Percentiles rank a stretch among this genome's conserved stretches.
These are phyloP conservation scores for Speoplatyrhinus poulsoni DNA, from an alignment of 2,113 vertebrate genomes.

Conservation along the genomic window DNA sequence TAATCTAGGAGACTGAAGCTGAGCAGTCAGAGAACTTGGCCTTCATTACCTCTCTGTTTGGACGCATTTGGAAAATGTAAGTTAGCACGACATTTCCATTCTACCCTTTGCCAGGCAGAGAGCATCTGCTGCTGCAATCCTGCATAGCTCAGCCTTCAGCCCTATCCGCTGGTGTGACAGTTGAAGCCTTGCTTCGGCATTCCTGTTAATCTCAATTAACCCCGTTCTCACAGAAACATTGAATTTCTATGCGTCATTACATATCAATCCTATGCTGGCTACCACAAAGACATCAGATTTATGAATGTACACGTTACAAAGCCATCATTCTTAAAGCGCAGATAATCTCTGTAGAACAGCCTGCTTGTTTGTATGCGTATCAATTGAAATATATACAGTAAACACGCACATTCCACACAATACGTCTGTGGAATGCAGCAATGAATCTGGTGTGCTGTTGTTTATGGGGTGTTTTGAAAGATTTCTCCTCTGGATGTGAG, in stretches of 20 bases:
- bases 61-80: background rate
- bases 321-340: background rate
- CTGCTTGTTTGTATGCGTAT: background rate
- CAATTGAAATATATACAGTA: background rate
- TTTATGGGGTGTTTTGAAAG: slow-evolving; percentile 32
- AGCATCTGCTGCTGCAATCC: slow-evolving; percentile 14
- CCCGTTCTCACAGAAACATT: slow-evolving; percentile 3
- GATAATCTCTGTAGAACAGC: background rate
- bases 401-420: slow-evolving; percentile 3
- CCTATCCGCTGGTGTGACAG: slow-evolving; percentile 1
- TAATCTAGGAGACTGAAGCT: background rate
- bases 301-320: background rate
- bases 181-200: background rate
- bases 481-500: slow-evolving; percentile 8
- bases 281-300: background rate
- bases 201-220: background rate
- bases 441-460: slow-evolving; percentile 2
- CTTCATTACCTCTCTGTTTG: background rate
- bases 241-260: slow-evolving; percentile 1
- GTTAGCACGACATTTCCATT: background rate
- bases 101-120: slow-evolving; percentile 9
- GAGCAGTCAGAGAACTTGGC: background rate
- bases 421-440: background rate
- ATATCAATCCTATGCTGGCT: background rate
- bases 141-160: slow-evolving; percentile 3